A percentile compares a stretch with the other conserved stretches of the same genome.
These are phyloP conservation scores for Sinocyclocheilus anshuiensis DNA, from an alignment of 2,113 vertebrate genomes.

Conservation along the genomic window DNA sequence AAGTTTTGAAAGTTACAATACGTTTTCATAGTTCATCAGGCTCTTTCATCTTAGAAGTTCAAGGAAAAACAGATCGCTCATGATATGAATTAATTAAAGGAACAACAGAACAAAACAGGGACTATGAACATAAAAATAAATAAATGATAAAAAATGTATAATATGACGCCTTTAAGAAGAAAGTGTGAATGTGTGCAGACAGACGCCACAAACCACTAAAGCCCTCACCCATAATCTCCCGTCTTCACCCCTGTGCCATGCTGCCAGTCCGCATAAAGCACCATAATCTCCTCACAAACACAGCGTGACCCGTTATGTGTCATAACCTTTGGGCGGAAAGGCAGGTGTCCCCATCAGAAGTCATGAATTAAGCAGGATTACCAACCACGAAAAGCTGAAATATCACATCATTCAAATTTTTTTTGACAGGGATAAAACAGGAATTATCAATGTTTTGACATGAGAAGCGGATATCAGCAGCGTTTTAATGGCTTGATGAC, in stretches of 20 bases:
- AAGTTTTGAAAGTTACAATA: not conserved
- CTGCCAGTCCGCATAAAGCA: constrained; percentile 22
- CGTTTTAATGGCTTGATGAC: constrained; percentile 9
- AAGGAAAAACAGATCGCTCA: not conserved
- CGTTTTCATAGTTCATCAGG: not conserved
- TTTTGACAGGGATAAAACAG: constrained; percentile 36
- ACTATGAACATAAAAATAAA: not conserved
- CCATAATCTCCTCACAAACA: constrained; percentile 44
- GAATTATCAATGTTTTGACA: constrained; percentile 22
- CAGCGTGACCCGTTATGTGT: constrained; percentile 16
- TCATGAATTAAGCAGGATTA: constrained; percentile 43
- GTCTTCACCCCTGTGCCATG: not conserved
- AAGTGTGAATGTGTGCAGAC: not conserved
- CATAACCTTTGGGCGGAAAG: constrained; percentile 34
- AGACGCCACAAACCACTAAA: constrained; percentile 16
- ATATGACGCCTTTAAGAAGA: not conserved
- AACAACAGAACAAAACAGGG: not conserved
- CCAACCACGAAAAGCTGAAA: constrained; percentile 3
- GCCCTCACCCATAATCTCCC: constrained; percentile 3
- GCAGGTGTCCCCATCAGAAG: constrained; percentile 41
- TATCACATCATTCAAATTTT: constrained; percentile 29
- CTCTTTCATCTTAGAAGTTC: constrained; percentile 14
- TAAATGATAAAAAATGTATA: not conserved
- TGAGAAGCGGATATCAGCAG: not conserved
- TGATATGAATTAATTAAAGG: not conserved